Evolutionary conservation across 2,888 invertebrate genomes (phyloP).

Genomic region (Beris morrisii): DNA sequence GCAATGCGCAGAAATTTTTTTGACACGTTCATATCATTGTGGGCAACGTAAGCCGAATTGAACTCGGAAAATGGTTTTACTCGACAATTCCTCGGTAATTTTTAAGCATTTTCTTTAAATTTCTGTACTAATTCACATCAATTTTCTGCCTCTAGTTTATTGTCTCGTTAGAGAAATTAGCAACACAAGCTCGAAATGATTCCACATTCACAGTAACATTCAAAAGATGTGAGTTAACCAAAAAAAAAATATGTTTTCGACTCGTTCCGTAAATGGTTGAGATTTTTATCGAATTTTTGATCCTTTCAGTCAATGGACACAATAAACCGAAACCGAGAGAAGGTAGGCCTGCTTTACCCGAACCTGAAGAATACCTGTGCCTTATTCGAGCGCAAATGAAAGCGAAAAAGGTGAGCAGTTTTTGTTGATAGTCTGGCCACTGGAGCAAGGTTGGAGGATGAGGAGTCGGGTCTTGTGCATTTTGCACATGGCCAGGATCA

Average conservation of each 20-base stretch:
- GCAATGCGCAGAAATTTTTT: constrained; percentile 21
- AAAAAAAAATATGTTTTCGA: constrained; percentile 13
- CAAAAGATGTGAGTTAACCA: constrained; percentile 83
- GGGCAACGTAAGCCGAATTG: constrained; percentile 20
- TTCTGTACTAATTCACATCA: background rate
- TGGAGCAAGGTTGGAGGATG: background rate
- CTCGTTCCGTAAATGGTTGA: background rate
- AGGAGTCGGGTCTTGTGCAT: too few relatives aligned
- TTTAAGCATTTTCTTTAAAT: constrained; percentile 1
- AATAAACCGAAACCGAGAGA: constrained; percentile 73
- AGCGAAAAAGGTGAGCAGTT: constrained; percentile 51
- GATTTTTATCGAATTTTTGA: constrained; percentile 16
- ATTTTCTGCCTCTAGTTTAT: constrained; percentile 48
- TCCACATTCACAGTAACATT: constrained; percentile 87
- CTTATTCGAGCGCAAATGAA: constrained; percentile 81
- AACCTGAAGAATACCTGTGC: constrained; percentile 74
- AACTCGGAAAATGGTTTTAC: constrained; percentile 51
- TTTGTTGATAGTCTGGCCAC: background rate
- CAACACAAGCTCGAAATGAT: constrained; percentile 76
- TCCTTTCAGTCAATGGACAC: constrained; percentile 73
- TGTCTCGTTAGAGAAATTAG: constrained; percentile 60
- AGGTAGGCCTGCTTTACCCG: constrained; percentile 64
- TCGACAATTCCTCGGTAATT: constrained; percentile 55
- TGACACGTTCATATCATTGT: constrained; percentile 33
- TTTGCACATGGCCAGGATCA: too few relatives aligned